These are phyloP conservation scores for Leptogaster cylindrica DNA, from an alignment of 2,888 invertebrate genomes.

Conservation along the genomic window DNA sequence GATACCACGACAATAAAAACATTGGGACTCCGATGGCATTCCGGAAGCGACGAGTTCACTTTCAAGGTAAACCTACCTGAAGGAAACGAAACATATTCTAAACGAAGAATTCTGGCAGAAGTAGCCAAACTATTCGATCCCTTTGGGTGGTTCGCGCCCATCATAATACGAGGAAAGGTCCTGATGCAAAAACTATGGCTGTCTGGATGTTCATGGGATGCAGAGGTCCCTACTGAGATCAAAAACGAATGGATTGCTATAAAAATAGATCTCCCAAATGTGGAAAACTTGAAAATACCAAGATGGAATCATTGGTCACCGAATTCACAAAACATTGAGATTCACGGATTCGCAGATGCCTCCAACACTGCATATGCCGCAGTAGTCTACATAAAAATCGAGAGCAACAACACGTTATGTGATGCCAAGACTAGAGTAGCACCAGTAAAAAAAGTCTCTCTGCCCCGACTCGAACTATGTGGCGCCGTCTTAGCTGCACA, in stretches of 20 bases:
- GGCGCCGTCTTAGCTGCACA: not conserved
- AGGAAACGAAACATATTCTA: no score
- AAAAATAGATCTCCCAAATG: not conserved
- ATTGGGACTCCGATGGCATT: not conserved
- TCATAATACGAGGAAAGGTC: constrained; percentile 41
- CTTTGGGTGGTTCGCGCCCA: constrained; percentile 43
- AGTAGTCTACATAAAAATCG: not conserved
- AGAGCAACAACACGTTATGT: no score
- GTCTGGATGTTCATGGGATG: constrained; percentile 42
- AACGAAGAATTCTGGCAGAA: no score
- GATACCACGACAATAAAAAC: not conserved
- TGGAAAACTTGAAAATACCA: not conserved
- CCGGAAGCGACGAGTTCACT: not conserved
- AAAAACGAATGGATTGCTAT: not conserved
- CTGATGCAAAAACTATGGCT: constrained; percentile 46
- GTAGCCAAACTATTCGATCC: constrained; percentile 45
- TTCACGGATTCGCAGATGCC: not conserved
- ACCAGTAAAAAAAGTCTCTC: no score
- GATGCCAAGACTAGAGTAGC: no score
- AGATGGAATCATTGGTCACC: not conserved
- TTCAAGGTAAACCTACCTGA: not conserved
- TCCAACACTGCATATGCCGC: not conserved
- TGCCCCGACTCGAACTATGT: not conserved
- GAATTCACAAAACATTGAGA: not conserved
- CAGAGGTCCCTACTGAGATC: not conserved